phyloP scores from a whole-genome alignment of 2,888 invertebrate species.

The Ommatoiulus sabulosus region DNA sequence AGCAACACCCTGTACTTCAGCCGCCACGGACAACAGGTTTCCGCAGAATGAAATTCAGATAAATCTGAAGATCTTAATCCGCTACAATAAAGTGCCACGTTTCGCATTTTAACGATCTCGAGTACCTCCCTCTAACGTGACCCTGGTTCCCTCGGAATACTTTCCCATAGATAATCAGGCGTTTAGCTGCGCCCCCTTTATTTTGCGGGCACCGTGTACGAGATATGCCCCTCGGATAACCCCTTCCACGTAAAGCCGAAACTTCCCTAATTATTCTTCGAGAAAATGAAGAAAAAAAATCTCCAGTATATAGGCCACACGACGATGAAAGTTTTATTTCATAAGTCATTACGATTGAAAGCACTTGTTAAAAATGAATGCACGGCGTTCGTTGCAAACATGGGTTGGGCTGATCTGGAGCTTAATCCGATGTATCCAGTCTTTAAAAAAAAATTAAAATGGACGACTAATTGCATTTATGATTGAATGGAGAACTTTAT shows the following conservation, averaged over 20 bases:
- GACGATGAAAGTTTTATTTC: conserved; percentile 36
- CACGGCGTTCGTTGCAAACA: neutral
- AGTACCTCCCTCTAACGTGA: conserved; percentile 29
- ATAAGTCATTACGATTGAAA: conserved; percentile 39
- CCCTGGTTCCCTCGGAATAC: neutral
- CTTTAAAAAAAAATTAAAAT: neutral
- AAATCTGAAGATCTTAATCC: neutral
- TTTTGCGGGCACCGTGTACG: conserved; percentile 35
- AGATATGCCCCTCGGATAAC: conserved; percentile 35
- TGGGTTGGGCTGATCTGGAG: neutral
- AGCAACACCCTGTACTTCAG: neutral
- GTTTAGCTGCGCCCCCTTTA: conserved; percentile 21
- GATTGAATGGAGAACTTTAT: too few relatives aligned
- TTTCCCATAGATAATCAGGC: conserved; percentile 12
- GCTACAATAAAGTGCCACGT: neutral
- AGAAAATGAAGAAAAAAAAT: neutral
- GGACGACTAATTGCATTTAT: neutral
- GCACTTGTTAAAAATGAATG: neutral
- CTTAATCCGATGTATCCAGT: conserved; percentile 29
- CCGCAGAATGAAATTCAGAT: neutral
- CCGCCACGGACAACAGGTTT: conserved; percentile 3
- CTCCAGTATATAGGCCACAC: neutral
- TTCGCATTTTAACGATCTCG: neutral
- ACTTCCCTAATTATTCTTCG: conserved; percentile 30
- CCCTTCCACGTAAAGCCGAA: neutral